Evolutionary conservation across 2,113 vertebrate genomes (phyloP).

Genomic region (Casuarius casuarius): DNA sequence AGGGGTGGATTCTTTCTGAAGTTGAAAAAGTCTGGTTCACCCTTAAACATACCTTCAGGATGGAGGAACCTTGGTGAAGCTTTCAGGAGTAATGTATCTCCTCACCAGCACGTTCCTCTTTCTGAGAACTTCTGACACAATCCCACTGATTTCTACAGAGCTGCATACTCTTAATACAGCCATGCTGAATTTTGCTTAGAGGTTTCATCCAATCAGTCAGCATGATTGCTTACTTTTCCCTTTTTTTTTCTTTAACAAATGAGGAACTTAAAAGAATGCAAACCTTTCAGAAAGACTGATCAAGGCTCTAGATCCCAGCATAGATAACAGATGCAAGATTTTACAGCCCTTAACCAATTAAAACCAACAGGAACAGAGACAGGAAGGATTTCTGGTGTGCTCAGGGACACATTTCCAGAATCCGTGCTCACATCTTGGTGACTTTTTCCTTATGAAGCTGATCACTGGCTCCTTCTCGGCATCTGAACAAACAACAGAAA

Average conservation of each 20-base stretch:
- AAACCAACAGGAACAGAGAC: not conserved
- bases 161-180: rapidly evolving
- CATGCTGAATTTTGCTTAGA: not conserved
- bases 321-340: not conserved
- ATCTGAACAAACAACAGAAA: not conserved
- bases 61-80: not conserved
- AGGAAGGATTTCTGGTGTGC: not conserved
- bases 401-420: not conserved
- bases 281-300: not conserved
- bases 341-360: not conserved
- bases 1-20: rapidly evolving
- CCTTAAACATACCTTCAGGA: rapidly evolving
- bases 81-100: not conserved
- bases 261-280: not conserved
- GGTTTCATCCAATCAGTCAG: not conserved
- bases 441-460: not conserved
- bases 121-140: rapidly evolving
- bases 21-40: not conserved
- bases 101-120: not conserved
- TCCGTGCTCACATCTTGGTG: rapidly evolving
- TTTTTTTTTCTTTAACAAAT: not conserved
- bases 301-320: not conserved
- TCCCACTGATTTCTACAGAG: not conserved
- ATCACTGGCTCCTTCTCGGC: not conserved
- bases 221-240: not conserved